Conservation (phyloP, 2,888 invertebrate species). For the Teleogryllus oceanicus region DNA sequence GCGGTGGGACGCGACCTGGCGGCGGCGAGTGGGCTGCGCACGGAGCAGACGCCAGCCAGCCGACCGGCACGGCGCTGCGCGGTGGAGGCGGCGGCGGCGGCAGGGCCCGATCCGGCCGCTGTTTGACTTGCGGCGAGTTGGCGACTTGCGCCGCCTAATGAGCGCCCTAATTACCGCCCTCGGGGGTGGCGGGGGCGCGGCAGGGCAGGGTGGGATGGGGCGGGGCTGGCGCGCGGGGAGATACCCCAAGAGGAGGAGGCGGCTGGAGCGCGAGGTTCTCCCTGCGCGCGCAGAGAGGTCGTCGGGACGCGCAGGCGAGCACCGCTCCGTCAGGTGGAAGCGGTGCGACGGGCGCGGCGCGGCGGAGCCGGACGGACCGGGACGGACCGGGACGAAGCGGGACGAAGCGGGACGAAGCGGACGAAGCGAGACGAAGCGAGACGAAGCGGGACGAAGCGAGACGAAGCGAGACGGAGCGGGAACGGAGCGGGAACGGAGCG, state of each 20-base stretch:
- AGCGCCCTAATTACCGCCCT: slow-evolving; percentile 4
- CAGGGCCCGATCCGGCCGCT: neutral
- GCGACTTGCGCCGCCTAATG: slow-evolving; percentile 9
- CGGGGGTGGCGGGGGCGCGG: neutral
- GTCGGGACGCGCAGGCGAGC: too few species aligned
- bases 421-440: neutral
- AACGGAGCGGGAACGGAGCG: too few species aligned
- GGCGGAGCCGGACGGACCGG: too few species aligned
- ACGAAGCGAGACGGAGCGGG: too few species aligned
- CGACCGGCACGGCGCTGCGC: neutral
- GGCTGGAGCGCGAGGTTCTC: neutral
- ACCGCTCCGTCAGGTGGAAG: too few species aligned
- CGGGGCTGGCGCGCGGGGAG: neutral
- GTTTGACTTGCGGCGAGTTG: slow-evolving; percentile 18
- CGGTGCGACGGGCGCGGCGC: too few species aligned
- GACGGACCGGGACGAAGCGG: too few species aligned
- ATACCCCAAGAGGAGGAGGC: neutral
- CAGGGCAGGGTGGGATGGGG: neutral
- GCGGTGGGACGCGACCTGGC: neutral
- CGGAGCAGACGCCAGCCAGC: neutral
- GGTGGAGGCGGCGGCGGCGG: neutral
- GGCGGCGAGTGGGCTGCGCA: neutral
- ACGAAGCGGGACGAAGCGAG: neutral
- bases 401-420: neutral
- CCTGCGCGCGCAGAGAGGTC: too few species aligned